Conservation (phyloP, 2,113 vertebrate species). For the Australoheros scitulus region DNA sequence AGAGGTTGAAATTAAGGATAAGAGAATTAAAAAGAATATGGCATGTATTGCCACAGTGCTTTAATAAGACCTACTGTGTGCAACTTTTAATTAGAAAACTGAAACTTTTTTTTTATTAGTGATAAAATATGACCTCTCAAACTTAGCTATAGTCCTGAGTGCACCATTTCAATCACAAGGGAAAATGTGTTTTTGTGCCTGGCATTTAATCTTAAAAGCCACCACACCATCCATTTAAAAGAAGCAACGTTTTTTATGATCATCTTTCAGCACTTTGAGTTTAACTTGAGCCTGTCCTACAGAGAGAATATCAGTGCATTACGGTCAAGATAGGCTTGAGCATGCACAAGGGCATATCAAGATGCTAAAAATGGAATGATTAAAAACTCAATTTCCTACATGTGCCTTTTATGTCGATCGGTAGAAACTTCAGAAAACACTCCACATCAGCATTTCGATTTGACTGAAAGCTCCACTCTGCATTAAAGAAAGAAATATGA, state of each 20-base stretch:
- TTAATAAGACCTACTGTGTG: neutral
- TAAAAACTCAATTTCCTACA: neutral
- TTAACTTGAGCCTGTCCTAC: neutral
- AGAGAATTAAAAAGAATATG: too few species aligned
- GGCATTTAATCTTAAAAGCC: too few species aligned
- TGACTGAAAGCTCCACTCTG: neutral
- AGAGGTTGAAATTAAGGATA: too few species aligned
- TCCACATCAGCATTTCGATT: neutral
- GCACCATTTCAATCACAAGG: neutral
- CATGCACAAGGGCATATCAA: neutral
- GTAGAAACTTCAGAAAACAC: neutral
- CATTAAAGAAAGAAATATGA: neutral
- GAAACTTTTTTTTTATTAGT: neutral
- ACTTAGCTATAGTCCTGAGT: neutral
- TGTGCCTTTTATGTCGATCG: neutral
- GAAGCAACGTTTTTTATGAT: neutral
- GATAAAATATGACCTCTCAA: neutral
- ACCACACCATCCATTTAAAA: too few species aligned
- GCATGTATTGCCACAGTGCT: too few species aligned
- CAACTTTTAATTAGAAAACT: neutral
- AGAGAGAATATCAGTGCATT: neutral
- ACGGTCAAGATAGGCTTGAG: neutral
- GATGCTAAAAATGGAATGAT: neutral
- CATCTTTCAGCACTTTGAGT: neutral
- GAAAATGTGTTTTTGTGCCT: fast-evolving